Base-by-base conservation (phyloP, 2,888 invertebrate species). In the Colostygia pectinataria region DNA sequence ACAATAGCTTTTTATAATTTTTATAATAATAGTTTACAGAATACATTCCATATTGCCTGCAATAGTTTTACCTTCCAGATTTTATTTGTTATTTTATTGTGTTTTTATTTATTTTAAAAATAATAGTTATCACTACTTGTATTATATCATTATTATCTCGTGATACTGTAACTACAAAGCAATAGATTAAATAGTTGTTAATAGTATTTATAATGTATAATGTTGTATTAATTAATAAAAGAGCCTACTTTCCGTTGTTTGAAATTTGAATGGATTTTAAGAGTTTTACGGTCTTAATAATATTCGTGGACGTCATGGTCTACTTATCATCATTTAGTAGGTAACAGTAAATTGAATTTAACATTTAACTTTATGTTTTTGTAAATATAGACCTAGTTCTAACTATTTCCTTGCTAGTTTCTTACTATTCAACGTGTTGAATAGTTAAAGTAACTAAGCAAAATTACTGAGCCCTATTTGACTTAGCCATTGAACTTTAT, bases 31-130 rank as follows among this genome's bases (percentile, higher is more conserved):
- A 45, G 28, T 39, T 43, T 46, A 44, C 38, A 40, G 28, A 63
- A 60, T 65, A 63, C 68, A 71, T 55, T 59, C 55, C 53, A 65
- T 36, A 55, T 65, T 44, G 66, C 66, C 74, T 83, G 87, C 87
- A 88, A 89, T 88, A 88, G 84, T 77, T 74, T 61, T 60, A 47
- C 61, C 53, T 45, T 62, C 54, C 64, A 73, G 64, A 68, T 74
- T 68, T 67, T 69, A 69, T 66, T 70, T 61, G 44, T 65, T 67
- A 61, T 59, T 58, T 56, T 44, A 15, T 4, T 15, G 15, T 20
- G 48, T 62, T 68, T 59, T 43, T 58, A 58, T 56, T 60, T 63
- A 34, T 47, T 50, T 38, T 47, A 52, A 9, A 36, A 8, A 23
- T 50, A 55, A 38, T 33, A 44, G 33, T 53, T 44, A 42, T 47